Percentiles rank a stretch among this genome's conserved stretches.
Evolutionary conservation across 2,797 vertebrate genomes (phyloP).

Genomic region (Anguilla marmorata): DNA sequence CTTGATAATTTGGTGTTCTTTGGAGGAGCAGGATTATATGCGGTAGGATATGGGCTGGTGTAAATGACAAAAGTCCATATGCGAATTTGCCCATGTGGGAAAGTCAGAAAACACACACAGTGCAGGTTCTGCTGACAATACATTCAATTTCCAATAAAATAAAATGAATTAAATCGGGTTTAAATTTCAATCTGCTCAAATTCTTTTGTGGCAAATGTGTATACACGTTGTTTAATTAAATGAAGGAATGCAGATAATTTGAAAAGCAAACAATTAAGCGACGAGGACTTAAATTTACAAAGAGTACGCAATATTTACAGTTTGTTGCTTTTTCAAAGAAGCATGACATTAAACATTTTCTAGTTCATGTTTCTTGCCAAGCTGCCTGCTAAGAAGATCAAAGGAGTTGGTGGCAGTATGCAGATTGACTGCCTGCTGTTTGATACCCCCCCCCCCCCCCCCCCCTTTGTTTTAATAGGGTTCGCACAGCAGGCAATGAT

Average conservation of each 20-base stretch:
- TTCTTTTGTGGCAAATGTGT: not conserved
- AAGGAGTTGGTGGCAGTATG: slow-evolving; percentile 54
- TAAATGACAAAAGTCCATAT: slow-evolving; percentile 35
- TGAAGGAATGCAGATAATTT: not conserved
- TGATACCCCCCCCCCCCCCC: slow-evolving; percentile 25
- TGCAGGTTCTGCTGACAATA: slow-evolving; percentile 16
- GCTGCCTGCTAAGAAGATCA: slow-evolving; percentile 59
- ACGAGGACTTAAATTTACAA: too few species aligned
- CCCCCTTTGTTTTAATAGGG: slow-evolving; percentile 63
- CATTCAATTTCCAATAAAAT: not conserved
- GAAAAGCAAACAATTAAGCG: not conserved
- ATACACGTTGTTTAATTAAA: not conserved
- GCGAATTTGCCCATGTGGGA: slow-evolving; percentile 32
- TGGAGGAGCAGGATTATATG: slow-evolving; percentile 34
- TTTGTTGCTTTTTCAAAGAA: slow-evolving; percentile 18
- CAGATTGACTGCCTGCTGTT: slow-evolving; percentile 61
- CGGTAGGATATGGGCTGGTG: slow-evolving; percentile 3
- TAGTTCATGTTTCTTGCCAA: slow-evolving; percentile 41
- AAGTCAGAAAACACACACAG: slow-evolving; percentile 30
- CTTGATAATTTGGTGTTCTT: slow-evolving; percentile 49
- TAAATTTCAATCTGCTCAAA: not conserved
- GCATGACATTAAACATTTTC: slow-evolving; percentile 38
- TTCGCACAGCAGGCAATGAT: slow-evolving; percentile 60
- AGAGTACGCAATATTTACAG: slow-evolving; percentile 27
- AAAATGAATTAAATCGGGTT: not conserved